phyloP scores from a whole-genome alignment of 2,888 invertebrate genomes.

The Ochropleura plecta region DNA sequence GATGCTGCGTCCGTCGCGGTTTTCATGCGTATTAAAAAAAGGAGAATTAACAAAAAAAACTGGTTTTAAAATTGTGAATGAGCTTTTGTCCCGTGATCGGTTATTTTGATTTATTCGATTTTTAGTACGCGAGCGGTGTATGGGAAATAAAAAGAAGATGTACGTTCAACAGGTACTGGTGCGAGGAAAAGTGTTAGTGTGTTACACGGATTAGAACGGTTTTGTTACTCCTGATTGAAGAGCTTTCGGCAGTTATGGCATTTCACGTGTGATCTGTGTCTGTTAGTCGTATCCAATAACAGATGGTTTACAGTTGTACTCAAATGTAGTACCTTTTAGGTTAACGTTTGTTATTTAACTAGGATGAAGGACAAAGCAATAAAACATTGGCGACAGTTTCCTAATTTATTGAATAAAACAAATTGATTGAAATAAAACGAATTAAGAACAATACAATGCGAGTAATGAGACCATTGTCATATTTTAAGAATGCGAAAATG shows the following conservation, averaged over 20 bases:
- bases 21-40: slow-evolving; percentile 76
- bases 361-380: not conserved
- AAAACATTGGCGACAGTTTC: not conserved
- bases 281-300: not conserved
- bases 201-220: slow-evolving; percentile 50
- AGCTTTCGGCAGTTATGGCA: slow-evolving; percentile 20
- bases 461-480: not conserved
- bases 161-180: slow-evolving; percentile 87
- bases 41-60: slow-evolving; percentile 78
- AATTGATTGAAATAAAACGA: not conserved
- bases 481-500: not conserved
- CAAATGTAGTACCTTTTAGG: not conserved
- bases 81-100: slow-evolving; percentile 88
- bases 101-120: slow-evolving; percentile 90
- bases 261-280: not conserved
- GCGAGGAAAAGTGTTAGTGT: slow-evolving; percentile 69
- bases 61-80: slow-evolving; percentile 85
- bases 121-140: slow-evolving; percentile 84
- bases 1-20: slow-evolving; percentile 85
- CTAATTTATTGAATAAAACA: not conserved
- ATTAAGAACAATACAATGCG: not conserved
- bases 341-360: not conserved
- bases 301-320: not conserved
- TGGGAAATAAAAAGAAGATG: slow-evolving; percentile 85
- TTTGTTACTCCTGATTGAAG: slow-evolving; percentile 39